These are phyloP conservation scores for Petrocephalus schoutedeni DNA, from an alignment of 2,797 vertebrate species.

Conservation along the genomic window DNA sequence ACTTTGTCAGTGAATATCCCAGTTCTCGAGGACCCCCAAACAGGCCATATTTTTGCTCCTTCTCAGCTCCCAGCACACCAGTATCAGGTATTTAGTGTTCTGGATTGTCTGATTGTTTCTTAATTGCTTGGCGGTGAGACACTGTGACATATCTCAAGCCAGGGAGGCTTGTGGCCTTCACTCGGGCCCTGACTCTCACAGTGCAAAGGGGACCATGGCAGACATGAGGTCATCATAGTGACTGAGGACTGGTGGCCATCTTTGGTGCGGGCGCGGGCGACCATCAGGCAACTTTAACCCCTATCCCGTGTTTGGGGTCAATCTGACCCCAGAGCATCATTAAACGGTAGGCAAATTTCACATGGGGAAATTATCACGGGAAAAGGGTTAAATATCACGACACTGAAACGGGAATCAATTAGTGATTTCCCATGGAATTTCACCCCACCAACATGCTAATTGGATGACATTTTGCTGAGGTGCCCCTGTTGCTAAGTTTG, in stretches of 20 bases:
- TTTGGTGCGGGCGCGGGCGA: background rate
- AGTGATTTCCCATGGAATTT: background rate
- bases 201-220: background rate
- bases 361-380: no score
- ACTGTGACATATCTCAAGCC: background rate
- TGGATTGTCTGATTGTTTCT: background rate
- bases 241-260: no score
- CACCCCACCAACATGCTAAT: background rate
- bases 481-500: background rate
- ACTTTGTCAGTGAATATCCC: background rate
- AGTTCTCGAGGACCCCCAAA: background rate
- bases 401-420: constrained; percentile 16
- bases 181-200: background rate
- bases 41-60: background rate
- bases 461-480: constrained; percentile 18
- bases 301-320: no score
- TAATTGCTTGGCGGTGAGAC: background rate
- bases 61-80: background rate
- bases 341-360: no score
- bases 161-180: background rate
- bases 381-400: constrained; percentile 18
- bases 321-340: no score
- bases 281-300: background rate
- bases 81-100: background rate
- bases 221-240: no score